Percentiles rank a stretch among this genome's conserved stretches.
Conservation (phyloP, 2,888 invertebrate genomes). For the Falcaria lacertinaria region DNA sequence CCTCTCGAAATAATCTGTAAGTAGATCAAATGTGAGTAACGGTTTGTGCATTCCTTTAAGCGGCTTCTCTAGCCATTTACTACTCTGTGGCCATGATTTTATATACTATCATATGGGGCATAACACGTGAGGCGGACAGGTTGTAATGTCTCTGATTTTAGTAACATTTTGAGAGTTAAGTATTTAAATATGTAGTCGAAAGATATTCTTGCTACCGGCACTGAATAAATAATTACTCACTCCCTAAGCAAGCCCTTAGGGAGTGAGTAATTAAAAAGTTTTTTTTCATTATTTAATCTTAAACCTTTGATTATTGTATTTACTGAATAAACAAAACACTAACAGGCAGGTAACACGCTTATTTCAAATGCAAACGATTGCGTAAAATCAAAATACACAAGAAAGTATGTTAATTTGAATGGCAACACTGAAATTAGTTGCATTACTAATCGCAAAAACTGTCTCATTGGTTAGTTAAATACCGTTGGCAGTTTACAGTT, state of each 20-base stretch:
- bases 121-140: too few relatives aligned
- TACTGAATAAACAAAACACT: too few relatives aligned
- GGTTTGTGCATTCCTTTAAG: slow-evolving; percentile 41
- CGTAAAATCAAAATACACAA: not conserved
- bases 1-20: slow-evolving; percentile 32
- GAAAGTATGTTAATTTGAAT: slow-evolving; percentile 9
- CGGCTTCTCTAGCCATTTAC: slow-evolving; percentile 28
- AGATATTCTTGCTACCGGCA: too few relatives aligned
- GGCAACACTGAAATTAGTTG: slow-evolving; percentile 16
- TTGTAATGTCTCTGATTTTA: too few relatives aligned
- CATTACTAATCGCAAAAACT: slow-evolving; percentile 18
- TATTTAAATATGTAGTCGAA: too few relatives aligned
- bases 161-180: too few relatives aligned
- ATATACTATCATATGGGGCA: slow-evolving; percentile 4
- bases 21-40: slow-evolving; percentile 43
- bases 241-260: too few relatives aligned
- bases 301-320: too few relatives aligned
- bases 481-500: slow-evolving; percentile 24
- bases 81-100: slow-evolving; percentile 21
- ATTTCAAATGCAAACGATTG: not conserved
- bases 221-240: too few relatives aligned
- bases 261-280: too few relatives aligned
- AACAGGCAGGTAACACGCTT: too few relatives aligned
- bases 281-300: too few relatives aligned
- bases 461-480: slow-evolving; percentile 27